phyloP scores from a whole-genome alignment of 1,140 invertebrate genomes.

The Episyrphus balteatus region DNA sequence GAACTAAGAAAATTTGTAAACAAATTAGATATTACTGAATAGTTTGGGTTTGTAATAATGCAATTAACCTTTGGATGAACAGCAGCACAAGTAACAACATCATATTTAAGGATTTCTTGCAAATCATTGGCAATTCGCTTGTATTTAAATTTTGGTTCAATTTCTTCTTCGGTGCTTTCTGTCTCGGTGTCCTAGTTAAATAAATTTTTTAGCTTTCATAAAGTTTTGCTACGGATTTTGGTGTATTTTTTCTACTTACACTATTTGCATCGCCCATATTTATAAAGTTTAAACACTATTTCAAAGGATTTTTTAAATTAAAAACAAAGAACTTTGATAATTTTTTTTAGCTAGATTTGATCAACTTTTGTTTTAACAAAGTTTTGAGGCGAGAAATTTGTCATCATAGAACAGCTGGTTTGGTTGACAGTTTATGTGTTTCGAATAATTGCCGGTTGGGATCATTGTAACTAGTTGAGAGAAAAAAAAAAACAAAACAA shows the following conservation, averaged over 20 bases:
- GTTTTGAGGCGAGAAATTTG: no score
- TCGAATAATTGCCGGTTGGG: no score
- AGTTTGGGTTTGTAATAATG: not conserved
- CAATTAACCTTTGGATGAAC: conserved; percentile 74
- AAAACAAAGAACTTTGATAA: no score
- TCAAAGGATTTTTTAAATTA: no score
- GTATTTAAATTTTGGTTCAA: conserved; percentile 89
- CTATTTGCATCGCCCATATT: no score
- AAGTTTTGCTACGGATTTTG: not conserved
- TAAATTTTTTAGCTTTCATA: not conserved
- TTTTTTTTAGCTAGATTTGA: no score
- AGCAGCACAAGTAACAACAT: conserved; percentile 75
- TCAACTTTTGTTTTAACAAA: no score
- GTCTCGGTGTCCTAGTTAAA: conserved; percentile 7
- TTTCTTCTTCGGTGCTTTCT: conserved; percentile 39
- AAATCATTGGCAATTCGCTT: conserved; percentile 80
- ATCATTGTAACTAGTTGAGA: no score
- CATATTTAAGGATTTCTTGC: conserved; percentile 70
- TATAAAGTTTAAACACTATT: no score
- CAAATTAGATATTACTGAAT: not conserved
- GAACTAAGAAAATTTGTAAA: conserved; percentile 50
- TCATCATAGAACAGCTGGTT: no score
- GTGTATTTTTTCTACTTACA: not conserved
- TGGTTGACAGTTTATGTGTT: no score
- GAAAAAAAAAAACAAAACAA: no score